Evolutionary conservation across 2,797 vertebrate species (phyloP), one percentile per base, ranked within the genome.

Genomic region (Spondyliosoma cantharus): DNA sequence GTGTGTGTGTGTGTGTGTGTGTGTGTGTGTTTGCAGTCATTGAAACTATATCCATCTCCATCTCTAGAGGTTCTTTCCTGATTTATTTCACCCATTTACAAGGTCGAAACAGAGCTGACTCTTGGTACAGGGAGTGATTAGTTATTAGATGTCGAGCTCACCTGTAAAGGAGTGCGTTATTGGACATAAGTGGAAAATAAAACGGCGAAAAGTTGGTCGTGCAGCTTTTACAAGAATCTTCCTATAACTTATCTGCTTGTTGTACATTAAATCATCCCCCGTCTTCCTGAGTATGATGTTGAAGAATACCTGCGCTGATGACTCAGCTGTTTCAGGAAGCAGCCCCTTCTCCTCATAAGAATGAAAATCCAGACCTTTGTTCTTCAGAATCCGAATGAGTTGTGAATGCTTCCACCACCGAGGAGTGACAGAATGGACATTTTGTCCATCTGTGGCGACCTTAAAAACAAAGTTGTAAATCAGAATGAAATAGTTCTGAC

Each of bases 311-410:
- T 73, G 48, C 68, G 61, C 50, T 48, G 74, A 81, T 87, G 83
- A 90, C 25, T 87, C 86, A 76, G 89, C 67, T 4, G 6, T 78
- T 81, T 78, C 12, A 63, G 16, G 48, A 82, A 67, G 56, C 77
- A 71, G 86, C 76, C 56, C 64, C 43, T 80, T 85, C 54, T 78
- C 52, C 37, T 76, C 48, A 32, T 66, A 29, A 78, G 57, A 82
- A 78, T 77, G 71, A 68, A 76, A 80, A 66, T 37, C 61, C 45
- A 49, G 6, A 53, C 42, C 17, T 61, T 64, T 81, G 50, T 78
- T 82, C 74, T 50, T 54, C 37, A 11, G 72, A 81, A 87, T 78
- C 68, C 72, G 15, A 81, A 79, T 80, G n/a, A 74, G 52, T 48
- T 58, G 5, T 20, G 61, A 76, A 25, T 58, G 45, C 46, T 42